These are phyloP conservation scores for Chalcosyrphus nemorum DNA, from an alignment of 2,888 invertebrate genomes.

Conservation along the genomic window DNA sequence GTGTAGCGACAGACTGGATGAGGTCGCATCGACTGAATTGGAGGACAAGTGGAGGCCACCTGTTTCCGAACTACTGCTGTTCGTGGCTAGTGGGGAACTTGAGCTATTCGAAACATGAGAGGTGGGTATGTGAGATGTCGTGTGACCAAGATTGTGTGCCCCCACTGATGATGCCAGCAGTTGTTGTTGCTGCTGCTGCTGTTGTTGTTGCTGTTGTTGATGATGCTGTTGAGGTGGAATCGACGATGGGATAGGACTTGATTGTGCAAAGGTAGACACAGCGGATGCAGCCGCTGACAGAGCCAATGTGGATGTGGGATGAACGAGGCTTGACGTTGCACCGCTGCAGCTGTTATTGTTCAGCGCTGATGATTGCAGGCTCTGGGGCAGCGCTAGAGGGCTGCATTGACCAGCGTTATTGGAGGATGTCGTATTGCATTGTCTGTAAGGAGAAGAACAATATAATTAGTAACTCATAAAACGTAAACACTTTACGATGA, in stretches of 20 bases:
- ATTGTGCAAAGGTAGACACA: slow-evolving; percentile 65
- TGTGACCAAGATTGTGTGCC: slow-evolving; percentile 63
- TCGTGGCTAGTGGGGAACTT: slow-evolving; percentile 60
- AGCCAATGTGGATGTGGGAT: slow-evolving; percentile 73
- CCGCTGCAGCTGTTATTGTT: slow-evolving; percentile 75
- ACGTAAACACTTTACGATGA: slow-evolving; percentile 34
- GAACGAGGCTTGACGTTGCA: slow-evolving; percentile 65
- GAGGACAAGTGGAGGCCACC: slow-evolving; percentile 63
- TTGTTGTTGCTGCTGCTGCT: slow-evolving; percentile 74
- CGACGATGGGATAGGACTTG: slow-evolving; percentile 53
- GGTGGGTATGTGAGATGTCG: slow-evolving; percentile 57
- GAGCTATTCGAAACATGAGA: slow-evolving; percentile 70
- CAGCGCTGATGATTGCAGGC: slow-evolving; percentile 78
- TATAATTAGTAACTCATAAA: neutral
- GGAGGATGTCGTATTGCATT: slow-evolving; percentile 57
- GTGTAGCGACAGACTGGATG: slow-evolving; percentile 48
- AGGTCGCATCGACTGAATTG: slow-evolving; percentile 52
- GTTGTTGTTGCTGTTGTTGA: slow-evolving; percentile 70
- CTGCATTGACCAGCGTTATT: slow-evolving; percentile 78
- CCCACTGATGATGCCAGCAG: slow-evolving; percentile 47
- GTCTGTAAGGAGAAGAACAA: slow-evolving; percentile 31
- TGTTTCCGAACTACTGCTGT: slow-evolving; percentile 35
- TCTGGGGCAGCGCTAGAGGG: slow-evolving; percentile 79
- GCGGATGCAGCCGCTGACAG: slow-evolving; percentile 56
- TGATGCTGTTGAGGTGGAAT: slow-evolving; percentile 51